phyloP scores from a whole-genome alignment of 2,888 invertebrate genomes.

The Torymus tubicola region DNA sequence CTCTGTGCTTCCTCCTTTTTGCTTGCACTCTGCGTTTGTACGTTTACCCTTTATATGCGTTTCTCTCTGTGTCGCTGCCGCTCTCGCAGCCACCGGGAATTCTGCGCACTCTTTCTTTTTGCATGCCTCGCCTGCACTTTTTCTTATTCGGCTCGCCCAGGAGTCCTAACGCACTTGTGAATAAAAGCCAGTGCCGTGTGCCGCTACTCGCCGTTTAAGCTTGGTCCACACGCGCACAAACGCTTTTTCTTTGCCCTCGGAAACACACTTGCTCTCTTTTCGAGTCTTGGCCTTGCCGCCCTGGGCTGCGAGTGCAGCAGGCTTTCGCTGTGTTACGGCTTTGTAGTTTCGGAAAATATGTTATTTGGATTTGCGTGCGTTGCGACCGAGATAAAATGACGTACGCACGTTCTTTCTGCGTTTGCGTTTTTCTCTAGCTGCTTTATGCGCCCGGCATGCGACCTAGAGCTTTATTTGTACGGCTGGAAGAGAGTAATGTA shows the following conservation, averaged over 20 bases:
- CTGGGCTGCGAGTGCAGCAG: no score
- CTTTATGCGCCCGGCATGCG: conserved; percentile 20
- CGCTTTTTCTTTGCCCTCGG: background rate
- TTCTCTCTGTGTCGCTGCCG: background rate
- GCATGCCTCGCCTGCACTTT: background rate
- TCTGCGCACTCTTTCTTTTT: conserved; percentile 2
- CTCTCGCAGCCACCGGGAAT: no score
- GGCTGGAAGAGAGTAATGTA: background rate
- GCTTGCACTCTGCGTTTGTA: background rate
- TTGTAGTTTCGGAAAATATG: conserved; percentile 40
- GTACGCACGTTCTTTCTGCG: conserved; percentile 19
- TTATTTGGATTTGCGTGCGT: conserved; percentile 50
- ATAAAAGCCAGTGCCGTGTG: background rate
- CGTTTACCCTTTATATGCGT: background rate
- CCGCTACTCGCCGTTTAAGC: conserved; percentile 10
- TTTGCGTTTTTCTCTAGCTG: conserved; percentile 41
- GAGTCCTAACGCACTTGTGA: conserved; percentile 11
- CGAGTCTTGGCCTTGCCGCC: conserved; percentile 5
- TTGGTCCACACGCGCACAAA: background rate
- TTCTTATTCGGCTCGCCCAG: conserved; percentile 4
- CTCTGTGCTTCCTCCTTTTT: background rate
- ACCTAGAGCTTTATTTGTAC: conserved; percentile 20
- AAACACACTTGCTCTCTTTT: background rate
- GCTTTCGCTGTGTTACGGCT: no score
- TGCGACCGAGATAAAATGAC: conserved; percentile 30